A percentile compares a stretch with the other conserved stretches of the same genome.
phyloP scores from a whole-genome alignment of 1,140 invertebrate genomes.

The Ceratitis capitata region DNA sequence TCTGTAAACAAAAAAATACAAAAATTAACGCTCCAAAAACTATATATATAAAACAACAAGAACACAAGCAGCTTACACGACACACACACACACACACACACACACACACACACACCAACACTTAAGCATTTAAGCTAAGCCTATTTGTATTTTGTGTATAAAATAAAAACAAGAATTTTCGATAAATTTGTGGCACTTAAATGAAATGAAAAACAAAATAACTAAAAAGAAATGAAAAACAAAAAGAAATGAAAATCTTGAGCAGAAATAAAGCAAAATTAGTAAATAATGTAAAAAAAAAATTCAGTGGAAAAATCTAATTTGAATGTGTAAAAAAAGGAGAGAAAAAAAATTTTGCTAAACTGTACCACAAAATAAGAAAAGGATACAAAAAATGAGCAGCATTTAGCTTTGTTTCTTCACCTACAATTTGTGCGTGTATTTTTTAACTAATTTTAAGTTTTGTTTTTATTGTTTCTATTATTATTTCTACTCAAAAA shows the following conservation, averaged over 20 bases:
- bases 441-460: background rate
- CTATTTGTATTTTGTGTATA: conserved; percentile 39
- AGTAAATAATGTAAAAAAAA: conserved; percentile 9
- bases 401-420: background rate
- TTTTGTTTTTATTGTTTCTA: background rate
- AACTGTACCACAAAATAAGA: background rate
- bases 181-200: conserved; percentile 32
- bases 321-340: conserved; percentile 17
- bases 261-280: background rate
- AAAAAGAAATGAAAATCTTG: no score
- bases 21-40: background rate
- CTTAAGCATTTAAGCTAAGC: conserved; percentile 31
- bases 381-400: background rate
- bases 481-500: background rate
- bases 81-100: background rate
- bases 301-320: background rate
- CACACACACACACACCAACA: conserved; percentile 28
- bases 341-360: background rate
- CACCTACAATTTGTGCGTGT: background rate
- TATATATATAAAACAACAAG: conserved; percentile 35
- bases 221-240: background rate
- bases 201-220: background rate
- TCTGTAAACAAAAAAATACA: conserved; percentile 16
- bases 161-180: background rate
- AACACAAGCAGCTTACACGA: background rate